phyloP scores from a whole-genome alignment of 2,113 vertebrate species.

The Actinemys pallida region DNA sequence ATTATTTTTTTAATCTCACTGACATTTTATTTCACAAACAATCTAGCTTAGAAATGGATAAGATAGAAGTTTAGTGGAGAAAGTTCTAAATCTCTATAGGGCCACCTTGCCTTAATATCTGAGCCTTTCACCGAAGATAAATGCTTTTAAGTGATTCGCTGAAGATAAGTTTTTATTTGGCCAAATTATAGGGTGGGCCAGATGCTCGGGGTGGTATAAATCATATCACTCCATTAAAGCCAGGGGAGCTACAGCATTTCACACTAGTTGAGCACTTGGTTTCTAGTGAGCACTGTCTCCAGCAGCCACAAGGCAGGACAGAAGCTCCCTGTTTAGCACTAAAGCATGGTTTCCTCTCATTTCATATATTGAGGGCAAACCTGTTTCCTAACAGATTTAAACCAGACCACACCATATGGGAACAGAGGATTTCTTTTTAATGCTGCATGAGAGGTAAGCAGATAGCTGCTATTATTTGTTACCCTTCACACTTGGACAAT shows the following conservation, averaged over 20 bases:
- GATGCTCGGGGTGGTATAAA: neutral
- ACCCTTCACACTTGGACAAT: neutral
- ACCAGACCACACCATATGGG: neutral
- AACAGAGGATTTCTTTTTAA: neutral
- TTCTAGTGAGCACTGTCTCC: neutral
- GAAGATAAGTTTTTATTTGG: neutral
- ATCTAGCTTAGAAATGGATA: neutral
- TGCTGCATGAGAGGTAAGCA: neutral
- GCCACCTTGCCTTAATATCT: neutral
- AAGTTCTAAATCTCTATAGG: neutral
- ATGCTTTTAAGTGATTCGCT: neutral
- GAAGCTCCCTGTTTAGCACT: neutral
- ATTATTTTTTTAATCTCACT: neutral
- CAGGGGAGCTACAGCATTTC: neutral
- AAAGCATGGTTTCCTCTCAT: neutral
- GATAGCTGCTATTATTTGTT: neutral
- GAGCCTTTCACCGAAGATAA: neutral
- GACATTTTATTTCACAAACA: neutral
- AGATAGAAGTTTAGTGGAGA: neutral
- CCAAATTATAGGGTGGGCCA: neutral
- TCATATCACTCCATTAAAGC: neutral
- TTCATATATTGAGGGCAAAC: neutral
- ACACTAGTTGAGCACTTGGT: neutral
- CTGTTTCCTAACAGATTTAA: neutral
- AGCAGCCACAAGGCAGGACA: neutral